Percentiles rank a stretch among this genome's conserved stretches.
These are phyloP conservation scores for Gambusia holbrooki DNA, from an alignment of 2,113 vertebrate genomes.

Conservation along the genomic window DNA sequence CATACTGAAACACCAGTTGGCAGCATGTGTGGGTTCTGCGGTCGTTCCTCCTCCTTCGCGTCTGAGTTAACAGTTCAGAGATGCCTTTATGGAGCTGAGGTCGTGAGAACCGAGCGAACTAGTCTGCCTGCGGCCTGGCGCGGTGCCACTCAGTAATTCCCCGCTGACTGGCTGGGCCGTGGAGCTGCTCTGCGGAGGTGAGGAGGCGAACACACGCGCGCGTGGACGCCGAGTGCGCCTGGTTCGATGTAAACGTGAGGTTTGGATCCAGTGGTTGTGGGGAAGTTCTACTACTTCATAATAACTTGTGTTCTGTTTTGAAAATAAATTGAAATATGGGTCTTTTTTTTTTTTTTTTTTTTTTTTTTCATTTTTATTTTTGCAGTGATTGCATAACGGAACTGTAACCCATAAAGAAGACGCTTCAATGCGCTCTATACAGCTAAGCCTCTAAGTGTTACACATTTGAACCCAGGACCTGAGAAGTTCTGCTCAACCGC, in stretches of 20 bases:
- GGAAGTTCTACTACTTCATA: constrained; percentile 26
- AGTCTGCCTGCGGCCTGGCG: constrained; percentile 83
- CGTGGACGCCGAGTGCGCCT: constrained; percentile 66
- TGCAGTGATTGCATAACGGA: background rate
- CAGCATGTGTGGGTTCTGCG: constrained; percentile 74
- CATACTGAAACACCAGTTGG: constrained; percentile 74
- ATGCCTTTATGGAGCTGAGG: constrained; percentile 82
- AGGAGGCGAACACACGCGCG: constrained; percentile 72
- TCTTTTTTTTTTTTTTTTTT: background rate
- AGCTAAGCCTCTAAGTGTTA: no score
- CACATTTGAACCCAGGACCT: background rate
- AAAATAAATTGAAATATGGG: background rate
- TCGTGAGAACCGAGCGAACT: constrained; percentile 87
- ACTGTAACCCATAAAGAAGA: background rate
- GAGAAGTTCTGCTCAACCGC: background rate
- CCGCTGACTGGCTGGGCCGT: constrained; percentile 76
- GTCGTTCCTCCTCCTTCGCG: constrained; percentile 69
- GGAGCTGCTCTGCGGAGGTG: constrained; percentile 73
- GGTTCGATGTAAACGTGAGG: constrained; percentile 61
- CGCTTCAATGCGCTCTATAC: background rate
- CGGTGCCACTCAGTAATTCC: constrained; percentile 84
- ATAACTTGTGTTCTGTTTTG: background rate
- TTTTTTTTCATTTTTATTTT: background rate
- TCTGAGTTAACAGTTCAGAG: constrained; percentile 80
- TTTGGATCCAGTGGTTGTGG: constrained; percentile 19